Conservation (phyloP, 1,140 invertebrate species). For the Drosophila saltans region DNA sequence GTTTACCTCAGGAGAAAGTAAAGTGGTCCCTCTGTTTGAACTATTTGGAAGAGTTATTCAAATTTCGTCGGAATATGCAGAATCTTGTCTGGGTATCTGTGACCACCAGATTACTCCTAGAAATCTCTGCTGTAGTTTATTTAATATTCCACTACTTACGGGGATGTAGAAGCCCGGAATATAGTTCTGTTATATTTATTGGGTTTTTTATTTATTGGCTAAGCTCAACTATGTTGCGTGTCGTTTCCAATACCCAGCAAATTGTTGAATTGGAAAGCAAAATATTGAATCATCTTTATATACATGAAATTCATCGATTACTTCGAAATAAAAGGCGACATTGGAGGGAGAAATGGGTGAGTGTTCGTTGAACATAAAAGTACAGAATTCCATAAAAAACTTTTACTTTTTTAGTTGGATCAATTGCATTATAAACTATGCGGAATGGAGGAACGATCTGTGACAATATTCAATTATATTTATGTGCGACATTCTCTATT, state of each 20-base stretch:
- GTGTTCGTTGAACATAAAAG: too few species aligned
- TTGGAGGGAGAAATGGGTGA: not conserved
- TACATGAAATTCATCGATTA: not conserved
- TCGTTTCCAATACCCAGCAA: not conserved
- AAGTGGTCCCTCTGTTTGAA: not conserved
- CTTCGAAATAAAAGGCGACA: not conserved
- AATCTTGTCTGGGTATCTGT: not conserved
- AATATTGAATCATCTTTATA: not conserved
- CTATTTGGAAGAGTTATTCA: not conserved
- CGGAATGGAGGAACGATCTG: not conserved
- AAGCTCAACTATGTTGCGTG: not conserved
- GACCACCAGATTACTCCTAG: not conserved
- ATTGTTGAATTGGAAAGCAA: not conserved
- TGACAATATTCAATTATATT: not conserved
- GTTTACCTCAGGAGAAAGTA: not conserved
- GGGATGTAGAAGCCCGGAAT: too few species aligned
- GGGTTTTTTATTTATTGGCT: not conserved
- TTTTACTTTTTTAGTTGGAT: not conserved
- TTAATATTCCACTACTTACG: not conserved
- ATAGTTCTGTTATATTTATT: too few species aligned
- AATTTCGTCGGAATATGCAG: not conserved
- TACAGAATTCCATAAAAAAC: too few species aligned
- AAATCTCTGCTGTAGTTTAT: not conserved
- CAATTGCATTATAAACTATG: too few species aligned
- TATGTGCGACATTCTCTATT: not conserved